Base-by-base conservation (phyloP, 2,113 vertebrate genomes). In the mouse (Mus musculus) region DNA sequence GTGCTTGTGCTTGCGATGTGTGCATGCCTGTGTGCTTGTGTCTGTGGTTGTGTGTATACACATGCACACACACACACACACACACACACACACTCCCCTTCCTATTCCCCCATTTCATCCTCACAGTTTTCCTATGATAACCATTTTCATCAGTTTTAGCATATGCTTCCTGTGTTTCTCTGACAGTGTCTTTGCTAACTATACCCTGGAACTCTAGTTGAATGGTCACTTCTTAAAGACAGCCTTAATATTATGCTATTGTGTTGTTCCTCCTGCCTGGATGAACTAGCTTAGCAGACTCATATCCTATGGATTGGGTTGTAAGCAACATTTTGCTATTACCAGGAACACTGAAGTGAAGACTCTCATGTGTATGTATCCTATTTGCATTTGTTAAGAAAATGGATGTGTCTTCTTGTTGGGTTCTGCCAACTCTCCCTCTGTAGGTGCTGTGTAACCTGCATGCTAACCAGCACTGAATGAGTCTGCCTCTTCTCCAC, bases 161-260 rank as follows among this genome's bases (percentile, higher is more conserved):
- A 63, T 73, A 61, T 28, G 46, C 28, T 77, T 87, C 91, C 67
- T 77, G 61, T 33, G 7, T 67, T 95, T 95, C 71, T 86, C n/a
- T 73, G 52, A 33, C 77, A 92, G 42, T 4, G 13, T 71, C 10
- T 13, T 24, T 9, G 12, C 24, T 28, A 67, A 72, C 17, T 69
- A 12, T 16, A 11, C 26, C 61, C 69, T 54, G 7, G 46, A 87
- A 63, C 39, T 90, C 49, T 20, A 8, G 63, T 46, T 56, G 16
- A 59, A 36, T 49, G 75, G 42, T 61, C 22, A 3, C 93, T 78
- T 88, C 75, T 86, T 78, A 46, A 16, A 52, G 22, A 22, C 3
- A 42, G 82, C 52, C 33, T 82, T 10, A 13, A 56, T 91, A 86
- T 49, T 28, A 14, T 56, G 36, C 2, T 42, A 28, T 36, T 54